Evolutionary conservation across 2,113 vertebrate genomes (phyloP).

Genomic region (Tringa solitaria): DNA sequence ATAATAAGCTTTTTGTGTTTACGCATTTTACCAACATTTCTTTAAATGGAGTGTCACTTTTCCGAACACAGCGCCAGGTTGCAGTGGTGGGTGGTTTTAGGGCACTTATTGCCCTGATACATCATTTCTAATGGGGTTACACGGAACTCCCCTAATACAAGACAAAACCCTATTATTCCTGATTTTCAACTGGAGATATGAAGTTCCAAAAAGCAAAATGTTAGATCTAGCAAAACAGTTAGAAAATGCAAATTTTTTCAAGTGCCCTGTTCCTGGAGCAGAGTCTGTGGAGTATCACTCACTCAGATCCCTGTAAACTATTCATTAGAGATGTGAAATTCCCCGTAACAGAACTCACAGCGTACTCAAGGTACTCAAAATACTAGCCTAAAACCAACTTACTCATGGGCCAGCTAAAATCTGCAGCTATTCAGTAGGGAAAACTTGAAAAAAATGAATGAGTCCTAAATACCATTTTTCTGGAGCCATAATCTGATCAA

Average conservation of each 20-base stretch:
- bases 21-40: background rate
- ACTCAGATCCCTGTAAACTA: background rate
- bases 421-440: background rate
- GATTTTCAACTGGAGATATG: background rate
- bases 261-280: background rate
- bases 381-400: background rate
- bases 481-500: background rate
- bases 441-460: background rate
- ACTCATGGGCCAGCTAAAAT: background rate
- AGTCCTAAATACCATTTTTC: background rate
- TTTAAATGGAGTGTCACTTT: background rate
- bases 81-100: background rate
- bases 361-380: background rate
- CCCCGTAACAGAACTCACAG: background rate
- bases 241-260: background rate
- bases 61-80: background rate
- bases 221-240: background rate
- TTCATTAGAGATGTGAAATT: background rate
- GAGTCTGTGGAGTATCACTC: background rate
- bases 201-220: background rate
- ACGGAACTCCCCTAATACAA: background rate
- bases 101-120: background rate
- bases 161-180: background rate
- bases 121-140: background rate
- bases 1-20: background rate